Percentiles rank a stretch among this genome's conserved stretches.
Conservation (phyloP, 2,888 invertebrate genomes). For the Zygothrica quintamaculata region DNA sequence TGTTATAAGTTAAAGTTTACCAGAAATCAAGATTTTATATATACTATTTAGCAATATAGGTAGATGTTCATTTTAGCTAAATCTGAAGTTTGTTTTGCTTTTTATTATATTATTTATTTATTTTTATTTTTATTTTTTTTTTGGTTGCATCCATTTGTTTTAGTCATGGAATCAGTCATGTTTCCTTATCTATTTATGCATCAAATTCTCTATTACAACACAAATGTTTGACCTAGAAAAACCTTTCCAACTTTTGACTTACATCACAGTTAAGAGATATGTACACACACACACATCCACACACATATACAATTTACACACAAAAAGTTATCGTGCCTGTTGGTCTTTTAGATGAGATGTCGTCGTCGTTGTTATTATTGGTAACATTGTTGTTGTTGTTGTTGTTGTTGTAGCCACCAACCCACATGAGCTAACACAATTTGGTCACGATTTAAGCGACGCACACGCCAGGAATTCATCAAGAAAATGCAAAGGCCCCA, state of each 20-base stretch:
- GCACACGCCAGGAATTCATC: constrained; percentile 78
- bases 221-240: constrained; percentile 56
- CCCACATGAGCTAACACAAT: constrained; percentile 74
- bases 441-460: constrained; percentile 75
- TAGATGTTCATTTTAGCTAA: too few relatives aligned
- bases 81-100: too few relatives aligned
- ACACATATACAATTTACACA: constrained; percentile 2
- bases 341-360: constrained; percentile 52
- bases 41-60: too few relatives aligned
- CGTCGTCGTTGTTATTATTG: constrained; percentile 1
- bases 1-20: too few relatives aligned
- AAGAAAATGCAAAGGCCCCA: constrained; percentile 61
- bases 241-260: constrained; percentile 58
- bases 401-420: constrained; percentile 10
- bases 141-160: not conserved
- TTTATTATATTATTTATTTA: too few relatives aligned
- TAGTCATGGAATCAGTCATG: constrained; percentile 42
- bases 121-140: too few relatives aligned
- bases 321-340: constrained; percentile 56
- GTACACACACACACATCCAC: constrained; percentile 16
- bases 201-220: constrained; percentile 43
- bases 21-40: too few relatives aligned
- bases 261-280: constrained; percentile 38
- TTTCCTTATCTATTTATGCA: constrained; percentile 32
- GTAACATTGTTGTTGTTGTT: not conserved